phyloP scores from a whole-genome alignment of 2,113 vertebrate genomes.

The Sula dactylatra region DNA sequence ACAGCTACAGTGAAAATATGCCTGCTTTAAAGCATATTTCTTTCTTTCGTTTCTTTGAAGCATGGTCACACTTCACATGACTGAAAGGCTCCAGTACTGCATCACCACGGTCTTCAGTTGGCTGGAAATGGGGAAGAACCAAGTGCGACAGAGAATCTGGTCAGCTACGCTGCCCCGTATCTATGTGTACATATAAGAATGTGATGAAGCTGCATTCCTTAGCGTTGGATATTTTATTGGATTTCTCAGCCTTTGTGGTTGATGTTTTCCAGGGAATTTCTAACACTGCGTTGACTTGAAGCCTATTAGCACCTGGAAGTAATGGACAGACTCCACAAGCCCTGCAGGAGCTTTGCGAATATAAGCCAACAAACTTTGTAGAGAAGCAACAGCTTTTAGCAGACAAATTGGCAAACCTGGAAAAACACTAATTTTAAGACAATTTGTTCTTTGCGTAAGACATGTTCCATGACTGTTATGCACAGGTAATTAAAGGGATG shows the following conservation, averaged over 20 bases:
- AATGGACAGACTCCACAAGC: neutral
- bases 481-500: neutral
- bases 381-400: neutral
- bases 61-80: fast-evolving
- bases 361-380: neutral
- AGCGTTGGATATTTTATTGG: neutral
- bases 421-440: neutral
- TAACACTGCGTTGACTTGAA: neutral
- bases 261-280: neutral
- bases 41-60: neutral
- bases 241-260: neutral
- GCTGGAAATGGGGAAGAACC: neutral
- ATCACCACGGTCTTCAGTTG: neutral
- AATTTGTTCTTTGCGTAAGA: neutral
- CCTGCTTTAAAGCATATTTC: no score
- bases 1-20: neutral
- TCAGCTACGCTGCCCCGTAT: neutral
- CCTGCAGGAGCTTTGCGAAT: neutral
- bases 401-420: neutral
- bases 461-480: neutral
- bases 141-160: neutral
- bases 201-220: neutral
- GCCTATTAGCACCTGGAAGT: neutral
- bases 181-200: fast-evolving
- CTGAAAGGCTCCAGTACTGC: neutral